phyloP scores from a whole-genome alignment of 2,797 vertebrate species.

The Apogon hyalosoma region DNA sequence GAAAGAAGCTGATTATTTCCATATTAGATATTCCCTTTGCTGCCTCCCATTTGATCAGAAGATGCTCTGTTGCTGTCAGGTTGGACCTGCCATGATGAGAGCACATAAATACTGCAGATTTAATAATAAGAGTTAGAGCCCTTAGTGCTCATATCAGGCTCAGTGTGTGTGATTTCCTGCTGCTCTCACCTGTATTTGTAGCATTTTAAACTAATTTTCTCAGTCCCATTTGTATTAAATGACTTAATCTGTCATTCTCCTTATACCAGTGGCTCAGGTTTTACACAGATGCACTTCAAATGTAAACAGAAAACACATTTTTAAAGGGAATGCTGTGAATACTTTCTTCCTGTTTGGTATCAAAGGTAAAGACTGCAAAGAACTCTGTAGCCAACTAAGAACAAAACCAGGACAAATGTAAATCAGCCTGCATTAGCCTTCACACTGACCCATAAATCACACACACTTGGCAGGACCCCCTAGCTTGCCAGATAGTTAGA shows the following conservation, averaged over 20 bases:
- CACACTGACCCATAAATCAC: slow-evolving; percentile 88
- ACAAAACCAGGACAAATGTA: slow-evolving; percentile 88
- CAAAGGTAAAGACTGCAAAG: slow-evolving; percentile 37
- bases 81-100: slow-evolving; percentile 44
- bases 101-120: slow-evolving; percentile 50
- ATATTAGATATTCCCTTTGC: slow-evolving; percentile 65
- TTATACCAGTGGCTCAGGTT: slow-evolving; percentile 69
- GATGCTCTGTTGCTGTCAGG: slow-evolving; percentile 51
- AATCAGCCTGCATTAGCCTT: slow-evolving; percentile 87
- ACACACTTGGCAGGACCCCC: slow-evolving; percentile 76
- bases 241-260: slow-evolving; percentile 42
- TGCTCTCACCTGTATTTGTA: slow-evolving; percentile 33
- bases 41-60: slow-evolving; percentile 64
- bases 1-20: slow-evolving; percentile 53
- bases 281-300: slow-evolving; percentile 81
- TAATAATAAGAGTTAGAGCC: slow-evolving; percentile 53
- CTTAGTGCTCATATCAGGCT: slow-evolving; percentile 42
- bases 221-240: slow-evolving; percentile 37
- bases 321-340: slow-evolving; percentile 83
- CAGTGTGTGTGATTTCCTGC: slow-evolving; percentile 46
- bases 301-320: slow-evolving; percentile 87
- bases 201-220: slow-evolving; percentile 53
- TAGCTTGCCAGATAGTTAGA: slow-evolving; percentile 50
- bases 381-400: slow-evolving; percentile 43
- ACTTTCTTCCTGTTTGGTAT: slow-evolving; percentile 42